A percentile compares a stretch with the other conserved stretches of the same genome.
Evolutionary conservation across 1,140 invertebrate genomes (phyloP).

Genomic region (Spodoptera frugiperda): DNA sequence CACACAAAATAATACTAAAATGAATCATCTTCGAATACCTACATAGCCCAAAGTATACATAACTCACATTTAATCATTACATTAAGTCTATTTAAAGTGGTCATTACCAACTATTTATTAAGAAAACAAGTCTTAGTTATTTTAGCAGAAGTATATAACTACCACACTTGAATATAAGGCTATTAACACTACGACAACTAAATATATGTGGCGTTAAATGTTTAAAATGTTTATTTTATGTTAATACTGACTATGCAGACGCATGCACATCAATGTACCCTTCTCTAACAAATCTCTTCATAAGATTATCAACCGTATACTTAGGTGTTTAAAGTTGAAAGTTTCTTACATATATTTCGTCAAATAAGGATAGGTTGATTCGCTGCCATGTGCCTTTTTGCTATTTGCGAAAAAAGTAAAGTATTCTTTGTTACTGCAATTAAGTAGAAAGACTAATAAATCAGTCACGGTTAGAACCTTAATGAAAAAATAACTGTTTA

Average conservation of each 20-base stretch:
- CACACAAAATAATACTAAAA: too few relatives aligned
- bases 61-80: not conserved
- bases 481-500: constrained; percentile 25
- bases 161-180: not conserved
- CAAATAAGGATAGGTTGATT: too few relatives aligned
- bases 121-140: not conserved
- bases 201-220: constrained; percentile 40
- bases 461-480: constrained; percentile 22
- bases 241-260: not conserved
- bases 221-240: constrained; percentile 24
- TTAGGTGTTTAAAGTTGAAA: too few relatives aligned
- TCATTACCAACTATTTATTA: not conserved
- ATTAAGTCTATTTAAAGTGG: not conserved
- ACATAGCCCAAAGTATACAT: too few relatives aligned
- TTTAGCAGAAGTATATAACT: not conserved
- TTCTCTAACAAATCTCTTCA: too few relatives aligned
- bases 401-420: too few relatives aligned
- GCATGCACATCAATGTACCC: too few relatives aligned
- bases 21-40: too few relatives aligned
- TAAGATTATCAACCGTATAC: too few relatives aligned
- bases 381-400: too few relatives aligned
- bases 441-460: constrained; percentile 22
- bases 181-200: constrained; percentile 15
- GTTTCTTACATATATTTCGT: too few relatives aligned
- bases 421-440: not conserved